A percentile compares a stretch with the other conserved stretches of the same genome.
Conservation (phyloP, 2,888 invertebrate species). For the Epicampocera succincta region DNA sequence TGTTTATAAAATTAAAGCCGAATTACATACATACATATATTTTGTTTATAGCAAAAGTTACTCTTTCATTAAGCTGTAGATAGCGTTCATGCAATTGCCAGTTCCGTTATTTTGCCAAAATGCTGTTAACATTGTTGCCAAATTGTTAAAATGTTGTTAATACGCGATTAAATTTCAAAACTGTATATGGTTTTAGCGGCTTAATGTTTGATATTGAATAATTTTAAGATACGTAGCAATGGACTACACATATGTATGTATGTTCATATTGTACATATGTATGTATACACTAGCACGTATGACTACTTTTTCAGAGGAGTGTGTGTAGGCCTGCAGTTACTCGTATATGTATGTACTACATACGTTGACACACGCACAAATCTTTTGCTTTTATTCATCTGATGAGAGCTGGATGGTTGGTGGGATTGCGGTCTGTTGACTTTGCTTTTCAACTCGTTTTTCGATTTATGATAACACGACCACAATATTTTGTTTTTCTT, state of each 20-base stretch:
- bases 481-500: background rate
- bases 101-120: slow-evolving; percentile 1
- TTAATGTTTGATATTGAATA: slow-evolving; percentile 28
- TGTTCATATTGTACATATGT: too few relatives aligned
- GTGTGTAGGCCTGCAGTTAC: background rate
- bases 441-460: slow-evolving; percentile 51
- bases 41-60: background rate
- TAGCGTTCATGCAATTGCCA: background rate
- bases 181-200: slow-evolving; percentile 25
- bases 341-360: too few relatives aligned
- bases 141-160: slow-evolving; percentile 21
- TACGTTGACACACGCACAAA: too few relatives aligned
- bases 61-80: slow-evolving; percentile 11
- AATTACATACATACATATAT: background rate
- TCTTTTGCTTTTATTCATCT: background rate
- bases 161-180: background rate
- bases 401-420: slow-evolving; percentile 19
- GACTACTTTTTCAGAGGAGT: background rate
- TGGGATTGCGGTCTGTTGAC: slow-evolving; percentile 59
- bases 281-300: background rate
- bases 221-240: slow-evolving; percentile 28
- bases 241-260: background rate
- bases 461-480: slow-evolving; percentile 48
- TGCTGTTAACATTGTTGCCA: slow-evolving; percentile 20
- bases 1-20: too few relatives aligned